A percentile compares a stretch with the other conserved stretches of the same genome.
These are phyloP conservation scores for Trididemnum miniatum DNA, from an alignment of 23 tunicate genomes.

Conservation along the genomic window DNA sequence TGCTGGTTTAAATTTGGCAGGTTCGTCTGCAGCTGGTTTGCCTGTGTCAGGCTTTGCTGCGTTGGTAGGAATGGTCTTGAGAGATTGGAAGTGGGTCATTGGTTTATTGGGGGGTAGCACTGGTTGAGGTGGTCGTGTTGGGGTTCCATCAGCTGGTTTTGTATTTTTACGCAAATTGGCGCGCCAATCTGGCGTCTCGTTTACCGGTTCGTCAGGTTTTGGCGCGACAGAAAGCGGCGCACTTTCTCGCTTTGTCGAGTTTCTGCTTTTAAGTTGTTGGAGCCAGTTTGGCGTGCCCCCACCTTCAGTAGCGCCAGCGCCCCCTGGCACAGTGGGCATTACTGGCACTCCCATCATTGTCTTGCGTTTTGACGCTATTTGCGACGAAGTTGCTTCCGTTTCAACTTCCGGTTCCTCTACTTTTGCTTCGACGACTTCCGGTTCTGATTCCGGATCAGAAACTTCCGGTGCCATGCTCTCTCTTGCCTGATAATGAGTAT, in stretches of 20 bases:
- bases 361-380: constrained; percentile 2
- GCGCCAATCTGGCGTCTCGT: constrained; percentile 46
- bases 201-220: constrained; percentile 29
- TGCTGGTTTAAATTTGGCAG: background rate
- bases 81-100: background rate
- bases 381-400: constrained; percentile 1
- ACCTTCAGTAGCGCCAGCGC: background rate
- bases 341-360: constrained; percentile 59
- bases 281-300: constrained; percentile 81
- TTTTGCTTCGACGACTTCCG: constrained; percentile 13
- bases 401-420: constrained; percentile 2
- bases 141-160: background rate
- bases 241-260: constrained; percentile 41
- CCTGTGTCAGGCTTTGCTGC: background rate
- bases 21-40: background rate
- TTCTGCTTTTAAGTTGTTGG: constrained; percentile 54
- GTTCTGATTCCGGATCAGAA: background rate
- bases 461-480: constrained; percentile 33
- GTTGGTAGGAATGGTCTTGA: background rate
- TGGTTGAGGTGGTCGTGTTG: background rate
- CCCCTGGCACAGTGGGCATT: constrained; percentile 45
- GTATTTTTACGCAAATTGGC: constrained; percentile 36
- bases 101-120: constrained; percentile 13
- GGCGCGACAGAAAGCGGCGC: constrained; percentile 19
- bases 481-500: constrained; percentile 34